These are phyloP conservation scores for Nasonia oneida DNA, from an alignment of 2,888 invertebrate genomes.

Conservation along the genomic window DNA sequence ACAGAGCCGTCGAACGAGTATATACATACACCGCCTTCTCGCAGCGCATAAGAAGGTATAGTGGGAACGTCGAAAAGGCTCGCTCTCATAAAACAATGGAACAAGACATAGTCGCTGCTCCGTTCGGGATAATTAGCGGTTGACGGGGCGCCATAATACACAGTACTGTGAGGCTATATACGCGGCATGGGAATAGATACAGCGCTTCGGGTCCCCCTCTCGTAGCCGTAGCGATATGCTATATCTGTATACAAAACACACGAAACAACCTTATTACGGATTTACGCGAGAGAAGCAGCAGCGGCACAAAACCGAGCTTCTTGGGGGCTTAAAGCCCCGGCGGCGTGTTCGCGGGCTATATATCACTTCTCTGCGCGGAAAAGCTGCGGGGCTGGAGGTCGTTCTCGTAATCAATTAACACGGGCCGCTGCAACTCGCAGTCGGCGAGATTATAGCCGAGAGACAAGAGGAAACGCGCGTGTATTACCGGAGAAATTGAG, in stretches of 20 bases:
- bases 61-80: constrained; percentile 54
- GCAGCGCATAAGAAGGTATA: constrained; percentile 3
- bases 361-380: not conserved
- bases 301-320: constrained; percentile 16
- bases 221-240: not conserved
- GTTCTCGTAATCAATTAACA: constrained; percentile 56
- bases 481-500: constrained; percentile 34
- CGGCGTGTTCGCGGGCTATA: not conserved
- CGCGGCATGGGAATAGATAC: constrained; percentile 18
- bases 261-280: constrained; percentile 53
- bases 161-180: not conserved
- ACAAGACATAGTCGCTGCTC: not conserved
- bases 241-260: not conserved
- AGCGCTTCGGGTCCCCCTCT: not conserved
- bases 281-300: constrained; percentile 34
- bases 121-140: constrained; percentile 57
- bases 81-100: constrained; percentile 55
- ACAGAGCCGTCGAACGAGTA: constrained; percentile 6
- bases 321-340: not conserved
- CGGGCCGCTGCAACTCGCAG: not conserved
- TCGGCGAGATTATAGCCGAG: constrained; percentile 2
- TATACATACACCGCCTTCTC: too few relatives aligned
- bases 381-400: not conserved
- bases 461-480: constrained; percentile 31
- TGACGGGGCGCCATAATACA: constrained; percentile 30